Evolutionary conservation across 1,140 invertebrate species (phyloP).

Genomic region (Solenopsis fugax): DNA sequence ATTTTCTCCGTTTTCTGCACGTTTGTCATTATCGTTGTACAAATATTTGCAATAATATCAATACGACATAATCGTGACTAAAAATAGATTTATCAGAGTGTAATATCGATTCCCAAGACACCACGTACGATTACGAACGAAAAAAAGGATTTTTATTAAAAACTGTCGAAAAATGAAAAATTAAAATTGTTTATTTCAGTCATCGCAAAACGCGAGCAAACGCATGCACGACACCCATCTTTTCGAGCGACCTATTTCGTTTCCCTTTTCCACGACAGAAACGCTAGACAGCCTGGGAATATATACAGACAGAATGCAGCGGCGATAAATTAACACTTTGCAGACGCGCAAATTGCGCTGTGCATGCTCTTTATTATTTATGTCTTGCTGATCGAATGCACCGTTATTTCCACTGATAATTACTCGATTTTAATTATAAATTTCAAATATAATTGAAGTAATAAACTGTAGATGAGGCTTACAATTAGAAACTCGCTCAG

Average conservation of each 20-base stretch:
- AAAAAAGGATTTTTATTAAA: background rate
- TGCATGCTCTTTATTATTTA: slow-evolving; percentile 23
- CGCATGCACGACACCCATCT: slow-evolving; percentile 33
- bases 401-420: slow-evolving; percentile 31
- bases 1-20: background rate
- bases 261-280: slow-evolving; percentile 66
- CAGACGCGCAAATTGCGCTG: background rate
- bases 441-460: slow-evolving; percentile 6
- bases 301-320: slow-evolving; percentile 34
- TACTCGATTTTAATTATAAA: background rate
- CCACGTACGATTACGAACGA: background rate
- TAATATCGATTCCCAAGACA: background rate
- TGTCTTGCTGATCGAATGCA: slow-evolving; percentile 16
- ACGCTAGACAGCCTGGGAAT: slow-evolving; percentile 27
- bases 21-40: background rate
- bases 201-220: slow-evolving; percentile 17
- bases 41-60: slow-evolving; percentile 7
- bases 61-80: background rate
- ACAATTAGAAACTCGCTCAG: background rate
- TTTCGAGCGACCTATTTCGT: slow-evolving; percentile 69
- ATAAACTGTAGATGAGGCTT: background rate
- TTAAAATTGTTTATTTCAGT: background rate
- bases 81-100: background rate
- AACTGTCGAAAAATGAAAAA: background rate
- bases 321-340: slow-evolving; percentile 57